Base-by-base conservation (phyloP, 2,888 invertebrate genomes). In the Strigamia maritima region DNA sequence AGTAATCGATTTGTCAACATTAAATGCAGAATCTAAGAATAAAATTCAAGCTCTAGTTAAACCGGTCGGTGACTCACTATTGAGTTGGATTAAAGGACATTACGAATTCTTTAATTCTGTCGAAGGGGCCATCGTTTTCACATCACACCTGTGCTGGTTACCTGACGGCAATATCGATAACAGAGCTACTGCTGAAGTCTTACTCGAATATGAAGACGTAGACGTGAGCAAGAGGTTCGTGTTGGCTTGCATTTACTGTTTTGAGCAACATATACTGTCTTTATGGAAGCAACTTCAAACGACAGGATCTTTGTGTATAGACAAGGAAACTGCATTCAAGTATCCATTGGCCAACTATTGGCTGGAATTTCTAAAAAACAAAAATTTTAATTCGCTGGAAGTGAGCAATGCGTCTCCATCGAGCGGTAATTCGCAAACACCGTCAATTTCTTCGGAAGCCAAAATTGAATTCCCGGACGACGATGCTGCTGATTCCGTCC, bases 181-280 rank as follows among this genome's bases (percentile, higher is more conserved):
- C 28, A 70, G 70, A 70, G 70, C 70, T 1, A 70, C 70, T 26
- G 70, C 70, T 26, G 70, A 70, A 70, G 1, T 70, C 2, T 26
- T 70, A 70, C 70, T 70, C 24, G 70, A 70, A 14, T 28, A 28
- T 26, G 70, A 70, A 2, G 70, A 70, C 2, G 70, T 70, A 14
- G 26, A 70, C 26, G 14, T 70, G 70, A 28, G 70, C n/a, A 70
- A 70, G 24, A 26, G 70, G n/a, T 96, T 77, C 93, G 92, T 84
- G 92, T 95, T 88, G 95, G 94, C 0, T 84, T 94, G 0, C 96
- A 95, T 86, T 88, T 96, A 78, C 89, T 93, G 65, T 89, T 95
- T 84, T 89, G 96, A 60, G 95, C 95, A 0, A 90, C 92, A 28
- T 4, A 70, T 70, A 70, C 8, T 70, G 2, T 70, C 70, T 10